Conservation (phyloP, 2,113 vertebrate species). For the Dipodomys merriami region DNA sequence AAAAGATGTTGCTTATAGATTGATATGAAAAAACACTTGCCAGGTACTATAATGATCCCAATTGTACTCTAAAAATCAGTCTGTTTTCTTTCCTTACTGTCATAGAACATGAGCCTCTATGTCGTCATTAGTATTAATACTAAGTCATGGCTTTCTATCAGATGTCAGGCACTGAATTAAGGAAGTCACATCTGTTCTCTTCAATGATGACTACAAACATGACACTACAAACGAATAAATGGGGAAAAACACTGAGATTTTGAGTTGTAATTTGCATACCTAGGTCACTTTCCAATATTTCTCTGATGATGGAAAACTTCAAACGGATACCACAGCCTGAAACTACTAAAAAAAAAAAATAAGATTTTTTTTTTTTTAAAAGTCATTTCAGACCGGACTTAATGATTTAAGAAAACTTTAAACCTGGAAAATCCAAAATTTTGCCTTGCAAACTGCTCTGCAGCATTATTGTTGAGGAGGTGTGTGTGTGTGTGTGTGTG, state of each 20-base stretch:
- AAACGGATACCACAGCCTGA: neutral
- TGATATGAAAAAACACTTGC: constrained; percentile 3
- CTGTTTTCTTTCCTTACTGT: constrained; percentile 24
- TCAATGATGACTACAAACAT: neutral
- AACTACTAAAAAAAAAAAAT: constrained; percentile 6
- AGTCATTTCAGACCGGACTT: neutral
- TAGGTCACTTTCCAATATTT: constrained; percentile 5
- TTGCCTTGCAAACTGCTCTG: constrained; percentile 17
- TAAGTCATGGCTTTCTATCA: neutral
- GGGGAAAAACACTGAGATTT: neutral
- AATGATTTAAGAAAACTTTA: constrained; percentile 45
- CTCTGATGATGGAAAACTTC: neutral
- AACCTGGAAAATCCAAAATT: constrained; percentile 28
- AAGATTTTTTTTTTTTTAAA: neutral
- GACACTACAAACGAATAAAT: neutral
- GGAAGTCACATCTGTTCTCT: neutral
- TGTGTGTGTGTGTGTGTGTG: neutral
- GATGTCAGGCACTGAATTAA: neutral
- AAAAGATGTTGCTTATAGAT: neutral
- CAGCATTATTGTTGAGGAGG: neutral
- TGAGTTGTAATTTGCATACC: constrained; percentile 12
- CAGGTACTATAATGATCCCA: neutral
- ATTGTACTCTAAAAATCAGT: constrained; percentile 13
- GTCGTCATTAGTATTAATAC: neutral
- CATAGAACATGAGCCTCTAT: neutral